These are phyloP conservation scores for Centropyge bicolor DNA, from an alignment of 2,797 vertebrate genomes.

Conservation along the genomic window DNA sequence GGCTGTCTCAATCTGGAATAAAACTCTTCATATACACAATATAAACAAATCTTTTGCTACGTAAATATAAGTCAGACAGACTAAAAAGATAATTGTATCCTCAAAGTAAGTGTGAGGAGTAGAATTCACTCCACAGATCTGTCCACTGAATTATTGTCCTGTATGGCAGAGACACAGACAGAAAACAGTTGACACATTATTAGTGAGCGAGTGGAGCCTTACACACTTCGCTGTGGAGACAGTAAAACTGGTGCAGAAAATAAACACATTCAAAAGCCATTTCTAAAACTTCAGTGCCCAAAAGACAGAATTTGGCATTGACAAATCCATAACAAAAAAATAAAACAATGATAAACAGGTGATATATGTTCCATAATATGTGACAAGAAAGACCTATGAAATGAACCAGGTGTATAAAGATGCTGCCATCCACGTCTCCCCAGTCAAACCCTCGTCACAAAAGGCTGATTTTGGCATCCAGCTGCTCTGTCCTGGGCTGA, in stretches of 20 bases:
- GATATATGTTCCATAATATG: constrained; percentile 68
- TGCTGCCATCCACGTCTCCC: constrained; percentile 52
- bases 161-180: constrained; percentile 56
- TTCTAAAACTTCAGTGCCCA: constrained; percentile 77
- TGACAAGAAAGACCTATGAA: constrained; percentile 50
- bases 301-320: constrained; percentile 76
- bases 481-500: constrained; percentile 30
- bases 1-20: constrained; percentile 44
- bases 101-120: constrained; percentile 50
- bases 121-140: constrained; percentile 59
- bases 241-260: constrained; percentile 45
- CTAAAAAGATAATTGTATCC: constrained; percentile 25
- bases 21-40: constrained; percentile 68
- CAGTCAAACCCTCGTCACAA: constrained; percentile 12
- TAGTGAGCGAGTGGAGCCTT: constrained; percentile 24
- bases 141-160: constrained; percentile 39
- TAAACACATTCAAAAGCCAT: constrained; percentile 80
- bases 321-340: constrained; percentile 46
- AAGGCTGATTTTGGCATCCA: constrained; percentile 51
- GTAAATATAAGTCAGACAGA: constrained; percentile 28
- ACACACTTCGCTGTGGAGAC: constrained; percentile 47
- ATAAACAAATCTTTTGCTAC: constrained; percentile 47
- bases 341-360: constrained; percentile 49
- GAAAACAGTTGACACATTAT: constrained; percentile 38
- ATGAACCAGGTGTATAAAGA: constrained; percentile 54